Conservation (phyloP, 2,113 vertebrate genomes). For the Erinaceus europaeus region DNA sequence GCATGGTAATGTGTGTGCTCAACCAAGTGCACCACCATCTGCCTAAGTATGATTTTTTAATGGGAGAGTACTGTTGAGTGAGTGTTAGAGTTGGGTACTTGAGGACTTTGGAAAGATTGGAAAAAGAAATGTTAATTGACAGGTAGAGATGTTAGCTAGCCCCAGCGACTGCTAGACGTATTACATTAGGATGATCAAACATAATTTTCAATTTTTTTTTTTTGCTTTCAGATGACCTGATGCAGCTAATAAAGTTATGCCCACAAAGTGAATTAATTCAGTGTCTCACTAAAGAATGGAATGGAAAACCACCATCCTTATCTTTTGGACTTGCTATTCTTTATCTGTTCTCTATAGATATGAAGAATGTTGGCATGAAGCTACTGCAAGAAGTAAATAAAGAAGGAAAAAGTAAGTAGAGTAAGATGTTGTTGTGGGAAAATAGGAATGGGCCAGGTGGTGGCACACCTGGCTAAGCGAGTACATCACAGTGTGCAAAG, state of each 20-base stretch:
- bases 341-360: conserved; percentile 69
- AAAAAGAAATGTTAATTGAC: background rate
- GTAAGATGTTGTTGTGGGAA: conserved; percentile 16
- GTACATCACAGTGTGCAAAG: too few species aligned
- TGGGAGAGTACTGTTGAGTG: background rate
- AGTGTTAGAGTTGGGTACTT: background rate
- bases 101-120: background rate
- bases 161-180: background rate
- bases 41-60: background rate
- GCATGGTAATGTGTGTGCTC: too few species aligned
- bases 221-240: conserved; percentile 77
- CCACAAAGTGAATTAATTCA: conserved; percentile 75
- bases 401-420: conserved; percentile 68
- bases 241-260: conserved; percentile 76
- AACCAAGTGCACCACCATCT: too few species aligned
- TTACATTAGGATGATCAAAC: background rate
- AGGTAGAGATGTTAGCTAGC: background rate
- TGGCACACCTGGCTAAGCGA: too few species aligned
- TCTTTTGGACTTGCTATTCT: conserved; percentile 72
- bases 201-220: conserved; percentile 6
- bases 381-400: conserved; percentile 78
- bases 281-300: conserved; percentile 72
- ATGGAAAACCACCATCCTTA: conserved; percentile 65
- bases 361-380: conserved; percentile 68
- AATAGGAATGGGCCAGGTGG: too few species aligned